A percentile compares a stretch with the other conserved stretches of the same genome.
Evolutionary conservation across 1,140 invertebrate genomes (phyloP).

Genomic region (Galleria mellonella): DNA sequence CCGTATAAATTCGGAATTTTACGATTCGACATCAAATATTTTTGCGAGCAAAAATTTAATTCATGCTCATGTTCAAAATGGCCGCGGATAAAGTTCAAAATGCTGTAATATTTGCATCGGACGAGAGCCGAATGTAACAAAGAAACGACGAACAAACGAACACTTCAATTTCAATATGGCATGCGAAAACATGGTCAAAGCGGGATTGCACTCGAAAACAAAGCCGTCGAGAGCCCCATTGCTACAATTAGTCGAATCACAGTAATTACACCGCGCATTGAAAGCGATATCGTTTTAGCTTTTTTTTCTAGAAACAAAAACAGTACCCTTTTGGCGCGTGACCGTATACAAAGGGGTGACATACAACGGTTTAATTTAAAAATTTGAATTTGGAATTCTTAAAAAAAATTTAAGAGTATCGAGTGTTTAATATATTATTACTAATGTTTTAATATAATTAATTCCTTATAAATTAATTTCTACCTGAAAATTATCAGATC

Average conservation of each 20-base stretch:
- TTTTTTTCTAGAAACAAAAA: conserved; percentile 48
- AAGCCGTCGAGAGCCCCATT: conserved; percentile 35
- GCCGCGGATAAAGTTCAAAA: conserved; percentile 11
- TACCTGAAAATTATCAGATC: too few species aligned
- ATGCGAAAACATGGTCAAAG: conserved; percentile 63
- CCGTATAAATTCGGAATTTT: conserved; percentile 7
- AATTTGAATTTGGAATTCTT: too few species aligned
- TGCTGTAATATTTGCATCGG: conserved; percentile 6
- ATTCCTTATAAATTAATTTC: too few species aligned
- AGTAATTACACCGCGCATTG: conserved; percentile 54
- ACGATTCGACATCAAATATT: neutral
- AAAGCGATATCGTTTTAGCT: conserved; percentile 59
- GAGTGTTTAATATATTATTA: too few species aligned
- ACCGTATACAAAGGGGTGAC: conserved; percentile 13
- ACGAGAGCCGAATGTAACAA: conserved; percentile 13
- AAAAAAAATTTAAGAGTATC: too few species aligned
- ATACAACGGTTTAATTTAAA: too few species aligned
- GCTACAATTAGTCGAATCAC: conserved; percentile 62
- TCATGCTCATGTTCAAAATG: neutral
- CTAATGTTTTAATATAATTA: too few species aligned
- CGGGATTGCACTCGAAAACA: conserved; percentile 46
- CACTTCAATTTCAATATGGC: conserved; percentile 56
- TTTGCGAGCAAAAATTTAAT: neutral
- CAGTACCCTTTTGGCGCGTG: conserved; percentile 54
- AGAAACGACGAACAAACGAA: conserved; percentile 21